Conservation (phyloP, 2,888 invertebrate species). For the Thereva nobilitata region DNA sequence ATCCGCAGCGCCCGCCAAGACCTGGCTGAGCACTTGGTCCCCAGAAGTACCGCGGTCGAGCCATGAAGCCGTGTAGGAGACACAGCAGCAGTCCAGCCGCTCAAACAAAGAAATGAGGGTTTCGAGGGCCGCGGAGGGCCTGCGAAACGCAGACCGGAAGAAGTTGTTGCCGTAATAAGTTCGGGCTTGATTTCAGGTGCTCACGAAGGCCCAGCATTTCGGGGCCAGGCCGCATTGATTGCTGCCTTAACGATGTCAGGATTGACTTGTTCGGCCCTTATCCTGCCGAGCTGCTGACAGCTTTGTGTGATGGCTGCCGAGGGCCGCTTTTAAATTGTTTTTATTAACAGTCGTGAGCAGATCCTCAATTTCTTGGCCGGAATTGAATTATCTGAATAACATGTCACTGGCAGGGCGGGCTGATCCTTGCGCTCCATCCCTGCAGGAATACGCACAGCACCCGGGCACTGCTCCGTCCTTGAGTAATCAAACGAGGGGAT, state of each 20-base stretch:
- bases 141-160: slow-evolving; percentile 20
- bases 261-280: slow-evolving; percentile 14
- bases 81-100: slow-evolving; percentile 13
- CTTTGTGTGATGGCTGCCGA: slow-evolving; percentile 29
- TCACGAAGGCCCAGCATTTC: slow-evolving; percentile 21
- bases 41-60: not conserved
- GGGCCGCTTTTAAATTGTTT: slow-evolving; percentile 14
- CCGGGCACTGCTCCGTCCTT: slow-evolving; percentile 7
- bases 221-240: not conserved
- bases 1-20: no score
- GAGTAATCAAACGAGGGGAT: slow-evolving; percentile 35
- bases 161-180: slow-evolving; percentile 25
- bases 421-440: not conserved
- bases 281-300: slow-evolving; percentile 38
- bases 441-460: not conserved
- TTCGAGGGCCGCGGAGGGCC: slow-evolving; percentile 1
- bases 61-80: slow-evolving; percentile 11
- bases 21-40: no score
- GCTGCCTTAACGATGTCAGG: slow-evolving; percentile 6
- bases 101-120: slow-evolving; percentile 3
- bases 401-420: slow-evolving; percentile 12
- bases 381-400: slow-evolving; percentile 13
- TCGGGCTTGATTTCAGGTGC: slow-evolving; percentile 29
- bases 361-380: not conserved
- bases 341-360: slow-evolving; percentile 22